Evolutionary conservation across 2,888 invertebrate genomes (phyloP), one percentile per base, ranked within the genome.

Genomic region (Drosophila colorata): DNA sequence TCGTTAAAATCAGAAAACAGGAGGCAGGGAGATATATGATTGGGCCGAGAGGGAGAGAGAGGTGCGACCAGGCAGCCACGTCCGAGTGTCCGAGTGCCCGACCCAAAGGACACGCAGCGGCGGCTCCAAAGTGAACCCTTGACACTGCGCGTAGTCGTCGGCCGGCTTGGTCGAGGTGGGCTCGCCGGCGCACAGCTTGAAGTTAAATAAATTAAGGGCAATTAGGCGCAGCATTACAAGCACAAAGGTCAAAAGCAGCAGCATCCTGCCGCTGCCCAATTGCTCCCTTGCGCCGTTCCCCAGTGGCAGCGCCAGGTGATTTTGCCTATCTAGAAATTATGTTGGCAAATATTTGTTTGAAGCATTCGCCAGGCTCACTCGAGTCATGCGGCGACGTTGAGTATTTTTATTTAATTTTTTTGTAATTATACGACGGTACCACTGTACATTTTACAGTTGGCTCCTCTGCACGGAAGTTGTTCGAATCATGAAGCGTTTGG

Each of bases 161-260:
- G 25, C 5, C 38, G 37, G 13, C 7, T 20, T 3, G 20, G 20
- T 20, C 3, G 8, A 2, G 43, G 8, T 14, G n/a, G 48, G 13
- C 52, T 43, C 31, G 53, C 43, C 41, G 78, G 67, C 25, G 76
- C 83, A 80, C 88, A 83, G 88, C 84, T 87, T 87, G 87, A 88
- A 84, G 87, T 84, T 88, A 84, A 84, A 84, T 87, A 84, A 84
- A 84, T 88, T 87, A 84, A 84, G 78, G 83, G 84, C 88, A 83
- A 83, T 83, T 83, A 83, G 88, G 88, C 87, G 84, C 64, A 68
- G 84, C 61, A 80, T 84, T 77, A 83, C 69, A 71, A 55, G 72
- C 88, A 77, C 80, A 88, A 87, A 83, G 87, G 83, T 83, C 64
- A 72, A 52, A 64, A 57, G 56, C 73, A 70, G 66, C 64, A 14